Evolutionary conservation across 1,140 invertebrate genomes (phyloP).

Genomic region (Drosophila guanche): DNA sequence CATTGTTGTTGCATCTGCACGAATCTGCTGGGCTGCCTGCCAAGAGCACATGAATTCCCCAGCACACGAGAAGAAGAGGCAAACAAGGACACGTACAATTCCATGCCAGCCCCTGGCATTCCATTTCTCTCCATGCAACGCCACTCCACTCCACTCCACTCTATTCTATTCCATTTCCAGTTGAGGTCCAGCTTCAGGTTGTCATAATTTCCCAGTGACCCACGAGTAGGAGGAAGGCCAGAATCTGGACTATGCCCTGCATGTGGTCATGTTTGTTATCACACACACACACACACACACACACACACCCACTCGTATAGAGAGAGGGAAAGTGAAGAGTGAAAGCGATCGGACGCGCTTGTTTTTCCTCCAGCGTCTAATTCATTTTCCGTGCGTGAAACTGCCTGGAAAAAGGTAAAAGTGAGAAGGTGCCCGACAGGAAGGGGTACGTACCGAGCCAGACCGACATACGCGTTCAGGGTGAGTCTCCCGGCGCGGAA

Average conservation of each 20-base stretch:
- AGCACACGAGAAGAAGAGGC: slow-evolving; percentile 1
- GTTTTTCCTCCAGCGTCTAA: too few relatives aligned
- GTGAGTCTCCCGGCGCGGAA: too few relatives aligned
- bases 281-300: slow-evolving; percentile 23
- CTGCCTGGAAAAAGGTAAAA: too few relatives aligned
- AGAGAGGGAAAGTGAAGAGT: too few relatives aligned
- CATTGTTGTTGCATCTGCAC: slow-evolving; percentile 27
- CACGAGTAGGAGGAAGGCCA: background rate
- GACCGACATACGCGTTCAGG: too few relatives aligned
- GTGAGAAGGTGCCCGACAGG: too few relatives aligned
- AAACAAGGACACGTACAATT: slow-evolving; percentile 14
- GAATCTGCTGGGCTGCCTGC: slow-evolving; percentile 39
- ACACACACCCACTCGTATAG: background rate
- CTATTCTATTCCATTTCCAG: slow-evolving; percentile 32
- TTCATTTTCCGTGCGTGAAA: too few relatives aligned
- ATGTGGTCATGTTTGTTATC: slow-evolving; percentile 58
- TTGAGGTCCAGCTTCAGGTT: slow-evolving; percentile 34
- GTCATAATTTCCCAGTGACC: slow-evolving; percentile 79
- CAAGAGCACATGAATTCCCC: slow-evolving; percentile 51
- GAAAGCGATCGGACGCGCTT: too few relatives aligned
- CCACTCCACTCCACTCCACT: slow-evolving; percentile 1
- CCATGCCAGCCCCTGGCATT: slow-evolving; percentile 18
- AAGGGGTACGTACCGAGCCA: too few relatives aligned
- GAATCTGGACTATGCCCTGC: slow-evolving; percentile 33
- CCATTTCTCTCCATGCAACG: background rate